phyloP scores from a whole-genome alignment of 2,797 vertebrate species.

The Picus viridis region DNA sequence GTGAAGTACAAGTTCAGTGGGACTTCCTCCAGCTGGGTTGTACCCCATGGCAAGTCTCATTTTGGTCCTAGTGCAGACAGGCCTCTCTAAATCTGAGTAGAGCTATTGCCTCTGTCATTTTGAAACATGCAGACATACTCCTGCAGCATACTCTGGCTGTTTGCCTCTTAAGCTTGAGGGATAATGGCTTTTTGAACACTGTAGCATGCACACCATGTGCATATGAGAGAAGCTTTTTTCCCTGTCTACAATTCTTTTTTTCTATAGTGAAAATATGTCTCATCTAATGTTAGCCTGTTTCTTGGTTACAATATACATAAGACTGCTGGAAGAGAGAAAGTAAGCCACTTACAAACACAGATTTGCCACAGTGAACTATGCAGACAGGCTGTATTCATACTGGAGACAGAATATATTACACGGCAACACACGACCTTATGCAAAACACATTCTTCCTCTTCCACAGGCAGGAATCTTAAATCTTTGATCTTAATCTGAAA shows the following conservation, averaged over 20 bases:
- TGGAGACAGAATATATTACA: background rate
- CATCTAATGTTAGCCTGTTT: background rate
- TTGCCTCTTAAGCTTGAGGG: background rate
- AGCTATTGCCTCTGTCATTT: background rate
- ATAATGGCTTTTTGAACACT: background rate
- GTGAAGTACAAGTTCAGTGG: background rate
- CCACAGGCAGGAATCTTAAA: background rate
- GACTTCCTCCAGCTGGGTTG: background rate
- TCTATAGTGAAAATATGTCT: background rate
- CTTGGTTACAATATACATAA: background rate
- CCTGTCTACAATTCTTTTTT: background rate
- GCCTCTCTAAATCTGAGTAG: background rate
- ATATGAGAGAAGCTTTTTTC: background rate
- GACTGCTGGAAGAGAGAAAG: background rate
- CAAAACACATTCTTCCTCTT: background rate
- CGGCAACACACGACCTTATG: background rate
- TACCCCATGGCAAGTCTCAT: background rate
- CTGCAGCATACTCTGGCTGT: background rate
- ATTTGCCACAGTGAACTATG: background rate
- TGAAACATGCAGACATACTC: background rate
- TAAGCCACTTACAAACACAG: background rate
- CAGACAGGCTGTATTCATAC: background rate
- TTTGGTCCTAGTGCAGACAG: background rate
- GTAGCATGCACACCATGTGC: background rate
- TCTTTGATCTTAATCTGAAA: slow-evolving; percentile 6